phyloP scores from a whole-genome alignment of 2,113 vertebrate species.

The Poicephalus meyeri region DNA sequence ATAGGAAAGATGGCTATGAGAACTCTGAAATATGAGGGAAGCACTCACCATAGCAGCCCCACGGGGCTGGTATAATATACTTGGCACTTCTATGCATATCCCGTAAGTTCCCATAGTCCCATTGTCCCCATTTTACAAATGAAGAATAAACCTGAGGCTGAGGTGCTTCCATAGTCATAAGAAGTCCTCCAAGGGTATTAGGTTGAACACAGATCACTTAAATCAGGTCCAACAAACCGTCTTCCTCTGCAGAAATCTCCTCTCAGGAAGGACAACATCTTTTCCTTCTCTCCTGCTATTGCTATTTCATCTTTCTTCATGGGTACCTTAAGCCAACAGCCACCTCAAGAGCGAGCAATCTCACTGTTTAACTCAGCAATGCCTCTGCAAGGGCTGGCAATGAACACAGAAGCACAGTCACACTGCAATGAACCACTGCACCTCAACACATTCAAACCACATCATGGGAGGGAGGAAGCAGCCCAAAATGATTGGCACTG shows the following conservation, averaged over 20 bases:
- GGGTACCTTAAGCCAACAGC: not conserved
- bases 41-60: fast-evolving
- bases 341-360: not conserved
- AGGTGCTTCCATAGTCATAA: fast-evolving
- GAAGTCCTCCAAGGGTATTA: too few species aligned
- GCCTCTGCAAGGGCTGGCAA: fast-evolving
- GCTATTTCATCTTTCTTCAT: not conserved
- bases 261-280: not conserved
- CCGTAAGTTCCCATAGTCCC: not conserved
- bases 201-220: not conserved
- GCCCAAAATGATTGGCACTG: fast-evolving
- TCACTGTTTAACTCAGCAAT: not conserved
- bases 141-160: not conserved
- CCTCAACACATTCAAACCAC: not conserved
- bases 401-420: not conserved
- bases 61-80: not conserved
- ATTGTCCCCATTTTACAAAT: not conserved
- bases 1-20: not conserved
- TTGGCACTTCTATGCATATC: not conserved
- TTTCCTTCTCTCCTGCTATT: not conserved
- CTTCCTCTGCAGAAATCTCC: not conserved
- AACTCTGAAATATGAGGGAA: not conserved
- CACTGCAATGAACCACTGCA: not conserved
- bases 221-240: not conserved
- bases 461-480: fast-evolving